Evolutionary conservation across 1,140 invertebrate species (phyloP).

Genomic region (Drosophila nebulosa): DNA sequence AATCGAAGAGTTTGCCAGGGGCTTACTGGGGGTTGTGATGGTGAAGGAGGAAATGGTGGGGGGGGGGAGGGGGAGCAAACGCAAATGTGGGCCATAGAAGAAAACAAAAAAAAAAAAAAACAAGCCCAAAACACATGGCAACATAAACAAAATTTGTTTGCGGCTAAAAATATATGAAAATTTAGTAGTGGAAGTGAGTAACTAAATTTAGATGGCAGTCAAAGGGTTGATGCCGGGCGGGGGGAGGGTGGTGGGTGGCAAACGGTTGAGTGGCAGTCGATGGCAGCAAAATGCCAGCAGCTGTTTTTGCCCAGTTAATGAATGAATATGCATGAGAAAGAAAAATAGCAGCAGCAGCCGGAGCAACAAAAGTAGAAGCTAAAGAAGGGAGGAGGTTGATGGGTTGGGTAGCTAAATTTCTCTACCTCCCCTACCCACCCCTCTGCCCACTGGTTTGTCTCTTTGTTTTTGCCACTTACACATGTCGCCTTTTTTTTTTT

Average conservation of each 20-base stretch:
- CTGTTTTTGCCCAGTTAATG: conserved; percentile 64
- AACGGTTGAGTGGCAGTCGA: not conserved
- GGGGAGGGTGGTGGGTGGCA: not conserved
- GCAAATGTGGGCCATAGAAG: not conserved
- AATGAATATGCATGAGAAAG: conserved; percentile 71
- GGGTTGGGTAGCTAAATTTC: no score
- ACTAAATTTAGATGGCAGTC: conserved; percentile 46
- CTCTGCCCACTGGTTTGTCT: not conserved
- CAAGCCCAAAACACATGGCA: conserved; percentile 57
- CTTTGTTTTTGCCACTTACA: conserved; percentile 22
- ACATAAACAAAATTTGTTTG: conserved; percentile 52
- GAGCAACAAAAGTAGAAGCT: not conserved
- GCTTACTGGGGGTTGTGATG: not conserved
- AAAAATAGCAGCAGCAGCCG: not conserved
- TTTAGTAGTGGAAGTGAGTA: conserved; percentile 22
- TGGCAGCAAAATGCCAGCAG: conserved; percentile 60
- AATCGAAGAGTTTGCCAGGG: not conserved
- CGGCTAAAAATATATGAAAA: conserved; percentile 49
- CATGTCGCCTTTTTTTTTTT: conserved; percentile 20
- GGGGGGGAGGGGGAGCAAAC: not conserved
- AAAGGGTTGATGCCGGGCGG: not conserved
- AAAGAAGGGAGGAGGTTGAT: no score
- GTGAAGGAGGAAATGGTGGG: not conserved
- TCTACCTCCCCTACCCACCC: not conserved
- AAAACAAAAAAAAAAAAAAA: conserved; percentile 30